phyloP scores from a whole-genome alignment of 2,888 invertebrate genomes.

The Spodoptera picta region DNA sequence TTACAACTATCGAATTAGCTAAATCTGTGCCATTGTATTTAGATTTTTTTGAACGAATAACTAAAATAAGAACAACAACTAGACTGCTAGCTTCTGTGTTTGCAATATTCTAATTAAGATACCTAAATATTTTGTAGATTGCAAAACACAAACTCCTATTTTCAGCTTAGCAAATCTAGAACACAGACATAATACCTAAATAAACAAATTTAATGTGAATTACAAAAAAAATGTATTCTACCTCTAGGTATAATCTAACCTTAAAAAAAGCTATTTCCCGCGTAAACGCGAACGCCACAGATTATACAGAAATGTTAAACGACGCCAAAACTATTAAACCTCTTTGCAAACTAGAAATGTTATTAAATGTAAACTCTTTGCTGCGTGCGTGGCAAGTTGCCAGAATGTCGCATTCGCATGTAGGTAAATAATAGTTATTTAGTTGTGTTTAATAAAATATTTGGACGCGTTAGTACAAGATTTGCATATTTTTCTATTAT shows the following conservation, averaged over 20 bases:
- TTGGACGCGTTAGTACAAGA: slow-evolving; percentile 11
- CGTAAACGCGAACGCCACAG: slow-evolving; percentile 29
- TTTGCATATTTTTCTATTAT: not conserved
- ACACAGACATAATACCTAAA: too few species aligned
- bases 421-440: slow-evolving; percentile 6
- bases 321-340: slow-evolving; percentile 54
- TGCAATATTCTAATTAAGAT: too few species aligned
- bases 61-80: too few species aligned
- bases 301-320: slow-evolving; percentile 31
- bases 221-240: too few species aligned
- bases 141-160: too few species aligned
- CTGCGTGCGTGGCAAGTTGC: slow-evolving; percentile 39
- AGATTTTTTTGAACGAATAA: too few species aligned
- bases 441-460: slow-evolving; percentile 22
- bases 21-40: too few species aligned
- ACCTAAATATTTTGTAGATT: too few species aligned
- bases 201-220: too few species aligned
- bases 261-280: slow-evolving; percentile 2
- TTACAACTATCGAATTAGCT: too few species aligned
- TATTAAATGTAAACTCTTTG: slow-evolving; percentile 47
- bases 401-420: slow-evolving; percentile 25
- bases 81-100: too few species aligned
- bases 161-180: too few species aligned
- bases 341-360: slow-evolving; percentile 45
- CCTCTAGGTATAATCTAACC: not conserved